phyloP scores from a whole-genome alignment of 2,888 invertebrate genomes.

The Cenopis cana region DNA sequence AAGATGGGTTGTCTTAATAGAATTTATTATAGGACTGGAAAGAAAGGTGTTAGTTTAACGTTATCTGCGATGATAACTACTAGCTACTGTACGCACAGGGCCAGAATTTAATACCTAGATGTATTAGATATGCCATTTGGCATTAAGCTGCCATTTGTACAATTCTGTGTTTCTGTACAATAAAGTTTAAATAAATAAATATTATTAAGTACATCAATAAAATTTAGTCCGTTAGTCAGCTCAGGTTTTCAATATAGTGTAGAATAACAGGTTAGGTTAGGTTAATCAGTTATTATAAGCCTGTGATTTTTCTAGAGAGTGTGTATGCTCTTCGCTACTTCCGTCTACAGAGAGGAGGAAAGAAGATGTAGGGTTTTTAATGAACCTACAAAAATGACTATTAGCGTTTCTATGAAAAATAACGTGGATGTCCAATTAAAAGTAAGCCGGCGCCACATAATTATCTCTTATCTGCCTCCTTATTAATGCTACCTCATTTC shows the following conservation, averaged over 20 bases:
- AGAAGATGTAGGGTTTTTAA: not conserved
- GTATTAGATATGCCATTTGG: too few species aligned
- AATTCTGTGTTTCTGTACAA: too few species aligned
- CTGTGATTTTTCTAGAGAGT: not conserved
- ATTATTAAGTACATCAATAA: too few species aligned
- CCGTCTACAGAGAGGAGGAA: not conserved
- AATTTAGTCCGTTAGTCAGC: not conserved
- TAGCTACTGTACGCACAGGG: not conserved
- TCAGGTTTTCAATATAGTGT: not conserved
- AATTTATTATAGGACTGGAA: slow-evolving; percentile 26
- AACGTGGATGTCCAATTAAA: not conserved
- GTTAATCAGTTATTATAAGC: not conserved
- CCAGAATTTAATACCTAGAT: not conserved
- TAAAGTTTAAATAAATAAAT: too few species aligned
- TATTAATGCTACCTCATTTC: slow-evolving; percentile 21
- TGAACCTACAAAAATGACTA: not conserved
- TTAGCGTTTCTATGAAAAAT: not conserved
- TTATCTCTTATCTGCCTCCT: slow-evolving; percentile 12
- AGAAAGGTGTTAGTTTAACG: slow-evolving; percentile 19
- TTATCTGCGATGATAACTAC: slow-evolving; percentile 8
- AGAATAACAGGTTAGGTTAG: too few species aligned
- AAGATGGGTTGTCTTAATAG: slow-evolving; percentile 28
- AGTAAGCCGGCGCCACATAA: slow-evolving; percentile 8
- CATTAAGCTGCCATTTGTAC: too few species aligned
- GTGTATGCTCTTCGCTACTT: not conserved